Percentiles rank a stretch among this genome's conserved stretches.
These are phyloP conservation scores for Phylloscopus trochilus DNA, from an alignment of 2,113 vertebrate genomes.

Conservation along the genomic window DNA sequence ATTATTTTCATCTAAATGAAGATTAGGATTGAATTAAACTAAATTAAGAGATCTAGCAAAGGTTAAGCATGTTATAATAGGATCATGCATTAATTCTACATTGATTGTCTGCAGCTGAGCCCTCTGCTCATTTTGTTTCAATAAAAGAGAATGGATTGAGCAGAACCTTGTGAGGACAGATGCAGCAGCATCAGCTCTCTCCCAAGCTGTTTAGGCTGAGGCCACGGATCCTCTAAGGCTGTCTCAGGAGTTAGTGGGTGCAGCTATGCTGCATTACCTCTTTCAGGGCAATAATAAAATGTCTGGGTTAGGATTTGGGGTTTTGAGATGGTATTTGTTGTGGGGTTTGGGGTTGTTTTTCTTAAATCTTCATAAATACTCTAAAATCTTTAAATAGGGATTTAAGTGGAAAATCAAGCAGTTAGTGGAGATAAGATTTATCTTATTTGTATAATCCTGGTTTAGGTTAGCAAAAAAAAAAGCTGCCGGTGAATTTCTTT, in stretches of 20 bases:
- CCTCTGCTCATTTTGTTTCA: neutral
- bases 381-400: constrained; percentile 12
- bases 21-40: constrained; percentile 8
- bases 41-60: neutral
- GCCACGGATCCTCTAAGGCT: neutral
- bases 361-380: constrained; percentile 7
- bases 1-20: neutral
- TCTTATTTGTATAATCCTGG: neutral
- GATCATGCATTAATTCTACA: neutral
- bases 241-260: neutral
- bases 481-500: neutral
- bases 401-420: neutral
- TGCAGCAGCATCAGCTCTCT: neutral
- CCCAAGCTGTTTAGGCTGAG: neutral
- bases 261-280: neutral
- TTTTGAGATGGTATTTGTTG: neutral
- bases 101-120: neutral
- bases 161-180: neutral
- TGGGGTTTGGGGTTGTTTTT: neutral
- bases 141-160: neutral
- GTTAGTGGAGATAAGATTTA: neutral
- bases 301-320: neutral
- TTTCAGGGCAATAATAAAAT: neutral
- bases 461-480: neutral
- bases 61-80: neutral